A percentile compares a stretch with the other conserved stretches of the same genome.
Evolutionary conservation across 2,113 vertebrate species (phyloP).

Genomic region (Megalops atlanticus): DNA sequence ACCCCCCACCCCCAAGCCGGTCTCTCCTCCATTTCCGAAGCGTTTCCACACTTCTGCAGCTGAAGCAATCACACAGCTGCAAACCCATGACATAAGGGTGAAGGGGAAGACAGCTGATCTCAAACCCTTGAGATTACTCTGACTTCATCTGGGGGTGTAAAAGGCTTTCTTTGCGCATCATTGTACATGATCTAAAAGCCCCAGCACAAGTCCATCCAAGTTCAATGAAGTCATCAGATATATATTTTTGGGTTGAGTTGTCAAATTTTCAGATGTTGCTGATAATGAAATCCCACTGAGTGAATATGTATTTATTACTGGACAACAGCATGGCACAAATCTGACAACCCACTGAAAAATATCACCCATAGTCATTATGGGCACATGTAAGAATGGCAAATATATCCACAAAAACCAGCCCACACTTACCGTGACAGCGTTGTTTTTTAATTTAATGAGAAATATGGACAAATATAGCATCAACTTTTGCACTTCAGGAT

Average conservation of each 20-base stretch:
- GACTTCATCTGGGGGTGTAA: slow-evolving; percentile 77
- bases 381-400: slow-evolving; percentile 72
- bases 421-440: slow-evolving; percentile 80
- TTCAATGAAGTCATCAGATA: slow-evolving; percentile 75
- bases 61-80: slow-evolving; percentile 74
- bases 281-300: slow-evolving; percentile 45
- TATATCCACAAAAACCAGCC: slow-evolving; percentile 71
- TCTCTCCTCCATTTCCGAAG: too few relatives aligned
- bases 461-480: slow-evolving; percentile 82
- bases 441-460: slow-evolving; percentile 78
- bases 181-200: slow-evolving; percentile 80
- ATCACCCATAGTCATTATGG: slow-evolving; percentile 78
- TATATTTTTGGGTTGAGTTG: slow-evolving; percentile 84
- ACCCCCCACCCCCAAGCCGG: slow-evolving; percentile 47
- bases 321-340: slow-evolving; percentile 63
- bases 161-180: slow-evolving; percentile 65
- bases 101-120: slow-evolving; percentile 61
- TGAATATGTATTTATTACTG: slow-evolving; percentile 27
- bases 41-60: too few relatives aligned
- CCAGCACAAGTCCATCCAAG: slow-evolving; percentile 73
- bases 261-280: slow-evolving; percentile 71
- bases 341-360: slow-evolving; percentile 85
- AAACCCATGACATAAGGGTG: slow-evolving; percentile 70
- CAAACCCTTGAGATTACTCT: slow-evolving; percentile 59
- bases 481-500: slow-evolving; percentile 75